phyloP scores from a whole-genome alignment of 2,888 invertebrate species.

The Trissonchulus sp. region DNA sequence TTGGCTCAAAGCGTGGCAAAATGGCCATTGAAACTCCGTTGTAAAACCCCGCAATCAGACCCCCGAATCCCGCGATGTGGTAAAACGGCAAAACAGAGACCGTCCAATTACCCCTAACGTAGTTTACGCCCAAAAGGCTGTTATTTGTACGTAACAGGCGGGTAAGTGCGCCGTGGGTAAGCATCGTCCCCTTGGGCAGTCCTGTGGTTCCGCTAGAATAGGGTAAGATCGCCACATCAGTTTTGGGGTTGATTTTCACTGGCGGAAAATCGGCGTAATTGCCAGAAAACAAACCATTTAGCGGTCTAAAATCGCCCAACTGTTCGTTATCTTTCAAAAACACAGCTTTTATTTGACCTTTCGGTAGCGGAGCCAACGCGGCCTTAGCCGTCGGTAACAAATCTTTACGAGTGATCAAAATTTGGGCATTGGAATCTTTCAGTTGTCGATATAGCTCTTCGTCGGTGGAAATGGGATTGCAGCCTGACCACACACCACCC shows the following conservation, averaged over 20 bases:
- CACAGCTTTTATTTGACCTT: not conserved
- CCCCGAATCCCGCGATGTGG: slow-evolving; percentile 68
- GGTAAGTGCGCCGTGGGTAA: not conserved
- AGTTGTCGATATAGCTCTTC: not conserved
- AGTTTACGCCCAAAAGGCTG: not conserved
- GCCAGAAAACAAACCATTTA: not conserved
- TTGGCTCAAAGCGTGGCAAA: not conserved
- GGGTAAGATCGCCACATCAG: not conserved
- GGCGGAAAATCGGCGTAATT: not conserved
- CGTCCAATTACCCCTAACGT: not conserved
- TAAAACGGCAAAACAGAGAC: slow-evolving; percentile 66
- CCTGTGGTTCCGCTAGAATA: slow-evolving; percentile 14
- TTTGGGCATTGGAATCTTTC: not conserved
- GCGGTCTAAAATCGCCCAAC: not conserved
- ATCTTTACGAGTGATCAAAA: not conserved
- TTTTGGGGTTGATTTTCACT: not conserved
- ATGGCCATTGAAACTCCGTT: not conserved
- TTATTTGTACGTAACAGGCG: not conserved
- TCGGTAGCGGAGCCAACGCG: not conserved
- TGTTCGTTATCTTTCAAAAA: not conserved
- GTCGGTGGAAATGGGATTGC: not conserved
- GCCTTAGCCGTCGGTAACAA: not conserved
- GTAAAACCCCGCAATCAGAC: not conserved
- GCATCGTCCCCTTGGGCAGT: slow-evolving; percentile 4
- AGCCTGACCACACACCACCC: not conserved